Evolutionary conservation across 2,888 invertebrate species (phyloP), one percentile per base, ranked within the genome.

Genomic region (Salpingus planirostris): DNA sequence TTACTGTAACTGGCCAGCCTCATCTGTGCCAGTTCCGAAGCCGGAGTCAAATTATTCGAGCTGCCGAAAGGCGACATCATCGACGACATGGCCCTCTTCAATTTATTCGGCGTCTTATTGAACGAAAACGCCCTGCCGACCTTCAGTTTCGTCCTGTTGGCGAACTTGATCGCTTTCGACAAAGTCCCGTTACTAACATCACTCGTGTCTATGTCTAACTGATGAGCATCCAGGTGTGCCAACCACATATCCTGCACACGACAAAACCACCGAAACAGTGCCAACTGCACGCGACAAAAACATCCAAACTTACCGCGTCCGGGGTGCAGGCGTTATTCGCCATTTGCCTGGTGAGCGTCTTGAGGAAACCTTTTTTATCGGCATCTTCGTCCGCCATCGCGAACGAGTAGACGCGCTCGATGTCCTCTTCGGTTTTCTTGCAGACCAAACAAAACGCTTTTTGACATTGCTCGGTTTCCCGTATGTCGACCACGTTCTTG

Each of bases 41-140:
- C 79, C 21, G 87, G 86, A 44, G 86, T 85, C 43, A 87, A 70
- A 55, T 85, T 86, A 18, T 46, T 80, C 29, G 84, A 81, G 60
- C 85, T 86, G 49, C 86, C 87, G 64, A 88, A 87, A 7, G 91
- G 90, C 46, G 83, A 83, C 76, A 91, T 90, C 82, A 91, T 89
- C 24, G 90, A 88, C 11, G 93, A 93, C 65, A 95, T 86, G 15
- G 93, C 92, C 35, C 93, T 76, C 66, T 92, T 92, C 53, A 95
- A 67, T 64, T 89, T 90, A 44, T 86, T 87, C 28, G 95, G 93
- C 14, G 95, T 93, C 68, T 91, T 90, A 66, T 90, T 92, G 67
- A 95, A 91, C 44, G 92, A 93, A 59, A 95, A 85, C 46, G 93
- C 93, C 48, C 95, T 78, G 30, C 90, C 90, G 49, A 95, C 90